Evolutionary conservation across 2,113 vertebrate species (phyloP), one percentile per base, ranked within the genome.

Genomic region (Anarhynchus alexandrinus): DNA sequence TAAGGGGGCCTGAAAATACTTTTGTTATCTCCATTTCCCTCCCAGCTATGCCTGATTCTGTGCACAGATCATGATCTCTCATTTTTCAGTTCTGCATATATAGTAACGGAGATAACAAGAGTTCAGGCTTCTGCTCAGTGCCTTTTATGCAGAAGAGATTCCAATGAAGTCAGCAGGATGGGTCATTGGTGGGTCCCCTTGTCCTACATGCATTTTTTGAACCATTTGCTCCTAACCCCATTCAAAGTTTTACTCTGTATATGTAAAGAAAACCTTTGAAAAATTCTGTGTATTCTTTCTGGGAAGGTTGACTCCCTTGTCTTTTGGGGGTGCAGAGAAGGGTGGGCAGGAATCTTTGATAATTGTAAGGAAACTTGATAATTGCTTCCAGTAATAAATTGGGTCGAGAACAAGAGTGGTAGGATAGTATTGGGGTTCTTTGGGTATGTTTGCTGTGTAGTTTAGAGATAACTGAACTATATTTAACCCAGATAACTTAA

Each of bases 21-120:
- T 97, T 43, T 70, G 86, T 96, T 97, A 96, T 95, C 95, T 96
- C 58, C 70, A n/a, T 85, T 95, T 91, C 62, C 81, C 91, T 96
- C 86, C 66, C 40, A 42, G 65, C 84, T 94, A 65, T 62, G 82
- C 58, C 92, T 45, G 59, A 79, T 96, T 84, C 94, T 87, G 49
- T 78, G 84, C 90, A 87, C 49, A 87, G 84, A 91, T 84, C 78
- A 64, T 45, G 62, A 57, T 80, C 78, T 91, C 61, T 52, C 81
- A 1, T 76, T 88, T 94, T 84, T 88, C 70, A 94, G 78, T 61
- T 85, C 52, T 96, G 66, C 27, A 16, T 74, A 34, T 89, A 34
- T 84, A 71, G 52, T 61, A 76, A 64, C 2, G 11, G 23, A 85
- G 73, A 49, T 90, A 91, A 76, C 15, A 64, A 38, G 66, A 80